Evolutionary conservation across 2,797 vertebrate species (phyloP), one percentile per base, ranked within the genome.

Genomic region (Darevskia mixta): DNA sequence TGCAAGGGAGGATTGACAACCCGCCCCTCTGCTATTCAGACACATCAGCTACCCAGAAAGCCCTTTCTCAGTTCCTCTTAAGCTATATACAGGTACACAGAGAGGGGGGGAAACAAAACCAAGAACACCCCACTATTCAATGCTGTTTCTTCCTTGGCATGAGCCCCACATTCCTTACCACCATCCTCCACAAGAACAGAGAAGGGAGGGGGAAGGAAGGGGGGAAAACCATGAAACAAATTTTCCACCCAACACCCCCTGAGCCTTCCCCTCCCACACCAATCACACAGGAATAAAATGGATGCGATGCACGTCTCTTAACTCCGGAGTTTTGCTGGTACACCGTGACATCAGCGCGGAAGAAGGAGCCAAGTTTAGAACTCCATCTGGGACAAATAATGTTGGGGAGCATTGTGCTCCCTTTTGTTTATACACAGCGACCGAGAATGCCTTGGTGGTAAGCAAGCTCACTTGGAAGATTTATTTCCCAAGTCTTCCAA

Each of bases 381-480:
- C 94, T 96, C 91, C 95, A 96, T 96, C 95, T 96, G 95, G 95
- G 95, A 96, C 94, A 94, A 95, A 96, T 95, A 95, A 95, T 11
- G 58, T 92, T 85, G 92, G 94, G 90, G 93, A 91, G 89, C 92
- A 90, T 88, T 91, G 89, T 17, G 66, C 93, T 90, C 95, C 94
- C 88, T 96, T 96, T 93, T 96, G 92, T 96, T 96, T 95, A 96
- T 86, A 91, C 66, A 94, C 82, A 91, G 55, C 86, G 90, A 93
- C 94, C 66, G 92, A 96, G 85, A 91, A 92, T 49, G 90, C 93
- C 93, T 93, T 91, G 88, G 92, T 95, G 94, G 95, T 94, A 95
- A 94, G 93, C 91, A 96, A 96, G 94, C 86, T 91, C 88, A 92
- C 90, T 93, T 82, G n/a, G 13, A 82, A 85, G 61, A 95, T 93